Evolutionary conservation across 2,888 invertebrate genomes (phyloP), one percentile per base, ranked within the genome.

Genomic region (Zaprionus obscuricornis): DNA sequence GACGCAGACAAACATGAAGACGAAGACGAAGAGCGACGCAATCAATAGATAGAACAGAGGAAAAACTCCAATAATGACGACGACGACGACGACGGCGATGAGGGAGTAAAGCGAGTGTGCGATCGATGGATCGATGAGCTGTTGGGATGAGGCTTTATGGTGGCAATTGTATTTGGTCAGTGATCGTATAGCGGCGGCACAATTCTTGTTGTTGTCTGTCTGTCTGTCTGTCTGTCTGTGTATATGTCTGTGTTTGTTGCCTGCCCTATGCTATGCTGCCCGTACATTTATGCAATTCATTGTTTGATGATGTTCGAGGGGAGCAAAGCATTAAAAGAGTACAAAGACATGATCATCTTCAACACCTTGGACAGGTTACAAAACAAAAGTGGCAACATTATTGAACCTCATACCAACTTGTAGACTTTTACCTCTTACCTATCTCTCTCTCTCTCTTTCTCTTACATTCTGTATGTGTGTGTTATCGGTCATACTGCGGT

Each of bases 281-380:
- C 82, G 74, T 82, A 81, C 78, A 77, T 83, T 86, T 84, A 69
- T 78, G 85, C 86, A 86, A 79, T 67, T 82, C 85, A 85, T 85
- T 83, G 81, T 75, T 69, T 69, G 51, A 51, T 47, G 58, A 47
- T 39, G 56, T 55, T 49, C 50, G 43, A 59, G 59, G 29, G 36
- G 14, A 36, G 27, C 26, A 36, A 17, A 34, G 8, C 45, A 20
- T 31, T 17, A 50, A 22, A 43, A 45, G 66, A 66, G 65, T 40
- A 65, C 40, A 77, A n/a, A n/a, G 87, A 88, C 89, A 89, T 88
- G 89, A 87, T 89, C 89, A 89, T 89, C 89, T 87, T 88, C 89
- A 89, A 89, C 89, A 89, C 89, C 89, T 89, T 86, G 88, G 89
- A 89, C 88, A 89, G 89, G 88, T 89, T 89, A 88, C 87, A 86